phyloP scores from a whole-genome alignment of 2,888 invertebrate species.

The Eretmocerus hayati region DNA sequence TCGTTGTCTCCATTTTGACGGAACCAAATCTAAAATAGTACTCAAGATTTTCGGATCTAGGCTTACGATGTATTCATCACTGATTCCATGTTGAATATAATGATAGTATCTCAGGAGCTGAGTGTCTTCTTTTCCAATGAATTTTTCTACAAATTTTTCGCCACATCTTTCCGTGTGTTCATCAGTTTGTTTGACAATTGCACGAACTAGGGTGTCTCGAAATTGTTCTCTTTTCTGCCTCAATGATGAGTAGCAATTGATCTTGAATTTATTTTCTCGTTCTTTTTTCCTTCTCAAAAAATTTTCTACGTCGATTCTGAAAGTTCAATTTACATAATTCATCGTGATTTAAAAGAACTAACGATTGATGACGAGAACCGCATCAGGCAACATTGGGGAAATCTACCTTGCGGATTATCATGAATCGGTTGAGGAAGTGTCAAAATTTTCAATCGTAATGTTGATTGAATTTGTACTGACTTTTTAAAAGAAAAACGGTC shows the following conservation, averaged over 20 bases:
- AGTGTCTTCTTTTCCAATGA: conserved; percentile 52
- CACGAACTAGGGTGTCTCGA: conserved; percentile 67
- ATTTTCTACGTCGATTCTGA: not conserved
- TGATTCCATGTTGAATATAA: conserved; percentile 84
- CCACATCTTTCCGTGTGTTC: conserved; percentile 44
- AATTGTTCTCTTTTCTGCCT: conserved; percentile 75
- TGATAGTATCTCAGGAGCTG: conserved; percentile 78
- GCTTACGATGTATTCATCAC: conserved; percentile 82
- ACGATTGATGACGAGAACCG: too few relatives aligned
- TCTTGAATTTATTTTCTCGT: conserved; percentile 25
- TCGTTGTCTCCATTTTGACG: conserved; percentile 53
- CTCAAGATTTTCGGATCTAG: conserved; percentile 67
- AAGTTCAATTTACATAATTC: not conserved
- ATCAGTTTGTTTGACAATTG: conserved; percentile 54
- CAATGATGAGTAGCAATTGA: conserved; percentile 61
- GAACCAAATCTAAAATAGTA: conserved; percentile 58
- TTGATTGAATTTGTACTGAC: too few relatives aligned
- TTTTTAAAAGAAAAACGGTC: too few relatives aligned
- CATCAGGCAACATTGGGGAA: too few relatives aligned
- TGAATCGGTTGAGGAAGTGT: too few relatives aligned
- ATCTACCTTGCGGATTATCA: too few relatives aligned
- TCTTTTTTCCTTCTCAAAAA: conserved; percentile 3
- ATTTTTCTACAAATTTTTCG: conserved; percentile 44
- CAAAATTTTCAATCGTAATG: too few relatives aligned
- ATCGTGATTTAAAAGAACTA: too few relatives aligned